phyloP scores from a whole-genome alignment of 2,888 invertebrate genomes.

The Eupelmus urozonus region DNA sequence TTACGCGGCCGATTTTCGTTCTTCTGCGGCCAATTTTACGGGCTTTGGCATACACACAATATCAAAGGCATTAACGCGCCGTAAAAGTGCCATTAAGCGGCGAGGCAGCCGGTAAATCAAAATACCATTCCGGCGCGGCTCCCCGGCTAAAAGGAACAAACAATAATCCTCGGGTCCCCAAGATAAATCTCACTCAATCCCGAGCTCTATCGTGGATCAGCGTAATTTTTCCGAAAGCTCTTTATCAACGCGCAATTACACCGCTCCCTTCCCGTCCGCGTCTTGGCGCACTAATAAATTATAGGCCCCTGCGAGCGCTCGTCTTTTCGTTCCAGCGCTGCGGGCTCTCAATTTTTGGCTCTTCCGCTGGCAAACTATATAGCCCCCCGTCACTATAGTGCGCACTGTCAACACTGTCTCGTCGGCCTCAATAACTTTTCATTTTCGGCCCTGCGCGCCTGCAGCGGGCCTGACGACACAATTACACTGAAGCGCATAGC shows the following conservation, averaged over 20 bases:
- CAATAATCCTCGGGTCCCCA: not conserved
- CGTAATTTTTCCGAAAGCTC: slow-evolving; percentile 55
- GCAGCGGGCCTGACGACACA: slow-evolving; percentile 28
- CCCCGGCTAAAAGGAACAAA: slow-evolving; percentile 1
- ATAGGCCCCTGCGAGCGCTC: no score
- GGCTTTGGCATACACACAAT: no score
- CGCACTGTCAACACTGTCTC: not conserved
- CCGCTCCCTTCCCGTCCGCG: not conserved
- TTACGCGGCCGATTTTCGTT: no score
- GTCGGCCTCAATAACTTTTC: slow-evolving; percentile 44
- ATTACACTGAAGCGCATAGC: slow-evolving; percentile 17
- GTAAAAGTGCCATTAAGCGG: not conserved
- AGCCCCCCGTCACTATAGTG: no score
- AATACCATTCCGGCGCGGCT: slow-evolving; percentile 27
- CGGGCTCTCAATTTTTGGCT: slow-evolving; percentile 42
- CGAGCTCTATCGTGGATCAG: not conserved
- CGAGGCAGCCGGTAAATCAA: slow-evolving; percentile 24
- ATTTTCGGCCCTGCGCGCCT: slow-evolving; percentile 10
- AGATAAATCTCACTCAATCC: slow-evolving; percentile 43
- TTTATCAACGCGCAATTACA: slow-evolving; percentile 54
- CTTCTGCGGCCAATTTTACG: no score
- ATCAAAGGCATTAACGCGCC: not conserved
- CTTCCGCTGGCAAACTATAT: slow-evolving; percentile 28
- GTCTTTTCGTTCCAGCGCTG: not conserved
- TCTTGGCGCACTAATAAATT: slow-evolving; percentile 31